Evolutionary conservation across 2,113 vertebrate species (phyloP).

Genomic region (Phycodurus eques): DNA sequence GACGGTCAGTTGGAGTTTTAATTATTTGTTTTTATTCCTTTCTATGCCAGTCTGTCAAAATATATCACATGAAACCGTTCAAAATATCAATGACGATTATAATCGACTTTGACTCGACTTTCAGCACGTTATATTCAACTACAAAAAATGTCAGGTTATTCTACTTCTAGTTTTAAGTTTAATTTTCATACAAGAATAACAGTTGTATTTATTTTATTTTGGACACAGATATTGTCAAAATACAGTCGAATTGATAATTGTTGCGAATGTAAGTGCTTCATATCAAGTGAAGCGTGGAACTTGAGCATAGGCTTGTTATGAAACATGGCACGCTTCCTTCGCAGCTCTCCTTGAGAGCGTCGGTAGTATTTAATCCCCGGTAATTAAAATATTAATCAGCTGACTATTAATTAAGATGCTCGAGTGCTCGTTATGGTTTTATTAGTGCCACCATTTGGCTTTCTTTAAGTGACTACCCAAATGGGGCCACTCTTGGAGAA

Average conservation of each 20-base stretch:
- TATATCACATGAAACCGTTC: too few relatives aligned
- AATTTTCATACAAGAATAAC: too few relatives aligned
- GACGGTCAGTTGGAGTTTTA: too few relatives aligned
- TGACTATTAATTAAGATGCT: conserved; percentile 78
- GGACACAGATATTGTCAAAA: too few relatives aligned
- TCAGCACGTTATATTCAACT: too few relatives aligned
- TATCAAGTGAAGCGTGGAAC: background rate
- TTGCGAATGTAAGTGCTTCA: background rate
- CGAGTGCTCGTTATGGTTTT: conserved; percentile 76
- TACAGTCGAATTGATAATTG: background rate
- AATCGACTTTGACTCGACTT: too few relatives aligned
- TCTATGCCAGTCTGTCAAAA: too few relatives aligned
- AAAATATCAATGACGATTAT: too few relatives aligned
- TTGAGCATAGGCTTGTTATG: background rate
- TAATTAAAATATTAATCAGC: conserved; percentile 81
- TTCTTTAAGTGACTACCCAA: conserved; percentile 81
- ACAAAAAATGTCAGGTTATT: too few relatives aligned
- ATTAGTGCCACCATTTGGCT: conserved; percentile 77
- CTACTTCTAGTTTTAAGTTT: too few relatives aligned
- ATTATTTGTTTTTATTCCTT: too few relatives aligned
- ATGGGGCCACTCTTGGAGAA: conserved; percentile 77
- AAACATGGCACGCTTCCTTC: conserved; percentile 8
- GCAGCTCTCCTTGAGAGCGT: conserved; percentile 21
- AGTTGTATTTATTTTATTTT: too few relatives aligned
- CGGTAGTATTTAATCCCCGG: conserved; percentile 62